A percentile compares a stretch with the other conserved stretches of the same genome.
Conservation (phyloP, 2,113 vertebrate genomes). For the Tenebrosternarchus preto region DNA sequence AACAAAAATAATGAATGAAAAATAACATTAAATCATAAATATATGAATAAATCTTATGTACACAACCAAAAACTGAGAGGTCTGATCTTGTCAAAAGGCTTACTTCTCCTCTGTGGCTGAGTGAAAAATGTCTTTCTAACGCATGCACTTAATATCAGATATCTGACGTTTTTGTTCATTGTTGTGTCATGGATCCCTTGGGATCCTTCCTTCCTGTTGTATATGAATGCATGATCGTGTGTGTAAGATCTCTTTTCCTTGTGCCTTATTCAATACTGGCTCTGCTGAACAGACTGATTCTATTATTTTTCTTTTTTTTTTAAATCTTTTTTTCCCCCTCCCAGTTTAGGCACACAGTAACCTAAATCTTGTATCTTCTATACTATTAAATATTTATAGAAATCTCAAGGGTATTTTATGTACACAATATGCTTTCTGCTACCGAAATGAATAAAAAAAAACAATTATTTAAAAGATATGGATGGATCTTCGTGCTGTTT, state of each 20-base stretch:
- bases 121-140: conserved; percentile 59
- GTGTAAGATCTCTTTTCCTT: conserved; percentile 66
- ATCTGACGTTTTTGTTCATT: conserved; percentile 72
- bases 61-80: conserved; percentile 29
- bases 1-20: neutral
- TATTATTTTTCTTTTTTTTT: conserved; percentile 10
- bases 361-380: conserved; percentile 72
- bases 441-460: conserved; percentile 61
- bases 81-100: conserved; percentile 7
- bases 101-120: conserved; percentile 37
- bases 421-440: conserved; percentile 77
- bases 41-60: neutral
- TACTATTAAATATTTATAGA: conserved; percentile 81
- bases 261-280: conserved; percentile 86
- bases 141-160: conserved; percentile 71
- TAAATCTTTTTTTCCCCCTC: conserved; percentile 14
- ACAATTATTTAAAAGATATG: conserved; percentile 72
- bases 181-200: conserved; percentile 74
- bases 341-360: conserved; percentile 72
- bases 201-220: conserved; percentile 59
- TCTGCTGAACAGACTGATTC: conserved; percentile 67
- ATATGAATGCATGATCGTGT: conserved; percentile 83
- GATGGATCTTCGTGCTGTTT: neutral
- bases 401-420: conserved; percentile 77
- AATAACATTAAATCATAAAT: too few species aligned